Percentiles rank a stretch among this genome's conserved stretches.
These are phyloP conservation scores for Liopterus haemorrhoidalis DNA, from an alignment of 2,888 invertebrate species.

Conservation along the genomic window DNA sequence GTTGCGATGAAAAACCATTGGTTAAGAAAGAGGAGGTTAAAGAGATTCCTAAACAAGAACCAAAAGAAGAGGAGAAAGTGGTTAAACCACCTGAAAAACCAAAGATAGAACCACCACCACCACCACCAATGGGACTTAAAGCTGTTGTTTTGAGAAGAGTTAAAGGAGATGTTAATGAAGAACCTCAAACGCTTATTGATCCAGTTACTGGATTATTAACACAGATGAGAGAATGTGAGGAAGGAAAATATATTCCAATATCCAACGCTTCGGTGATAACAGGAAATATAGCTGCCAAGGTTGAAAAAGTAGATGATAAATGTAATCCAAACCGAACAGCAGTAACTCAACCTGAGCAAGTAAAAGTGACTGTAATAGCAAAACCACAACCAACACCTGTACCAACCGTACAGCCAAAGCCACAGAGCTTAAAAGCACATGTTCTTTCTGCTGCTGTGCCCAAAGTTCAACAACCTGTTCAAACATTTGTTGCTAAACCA, in stretches of 20 bases:
- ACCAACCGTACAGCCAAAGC: slow-evolving; percentile 41
- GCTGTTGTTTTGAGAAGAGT: slow-evolving; percentile 43
- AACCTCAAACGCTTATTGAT: slow-evolving; percentile 64
- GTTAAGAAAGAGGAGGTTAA: slow-evolving; percentile 38
- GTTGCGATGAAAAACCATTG: slow-evolving; percentile 55
- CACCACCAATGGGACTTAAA: slow-evolving; percentile 37
- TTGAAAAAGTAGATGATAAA: slow-evolving; percentile 6
- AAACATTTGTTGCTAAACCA: slow-evolving; percentile 36
- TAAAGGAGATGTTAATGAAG: slow-evolving; percentile 46
- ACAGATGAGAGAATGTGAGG: slow-evolving; percentile 65
- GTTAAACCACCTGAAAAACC: slow-evolving; percentile 24
- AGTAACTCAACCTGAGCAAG: slow-evolving; percentile 10
- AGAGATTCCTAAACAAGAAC: slow-evolving; percentile 4
- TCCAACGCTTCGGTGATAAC: slow-evolving; percentile 46
- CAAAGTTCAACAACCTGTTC: slow-evolving; percentile 34
- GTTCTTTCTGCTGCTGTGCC: slow-evolving; percentile 52
- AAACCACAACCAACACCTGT: slow-evolving; percentile 29
- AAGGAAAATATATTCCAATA: slow-evolving; percentile 61
- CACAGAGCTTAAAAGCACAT: slow-evolving; percentile 58
- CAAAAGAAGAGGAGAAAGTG: slow-evolving; percentile 16
- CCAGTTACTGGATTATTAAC: slow-evolving; percentile 68
- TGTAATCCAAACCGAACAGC: slow-evolving; percentile 9
- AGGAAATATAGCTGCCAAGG: slow-evolving; percentile 22
- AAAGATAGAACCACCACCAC: slow-evolving; percentile 32
- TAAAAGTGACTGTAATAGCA: slow-evolving; percentile 17